Evolutionary conservation across 1,140 invertebrate species (phyloP), one percentile per base, ranked within the genome.

Genomic region (Ladona fulva): DNA sequence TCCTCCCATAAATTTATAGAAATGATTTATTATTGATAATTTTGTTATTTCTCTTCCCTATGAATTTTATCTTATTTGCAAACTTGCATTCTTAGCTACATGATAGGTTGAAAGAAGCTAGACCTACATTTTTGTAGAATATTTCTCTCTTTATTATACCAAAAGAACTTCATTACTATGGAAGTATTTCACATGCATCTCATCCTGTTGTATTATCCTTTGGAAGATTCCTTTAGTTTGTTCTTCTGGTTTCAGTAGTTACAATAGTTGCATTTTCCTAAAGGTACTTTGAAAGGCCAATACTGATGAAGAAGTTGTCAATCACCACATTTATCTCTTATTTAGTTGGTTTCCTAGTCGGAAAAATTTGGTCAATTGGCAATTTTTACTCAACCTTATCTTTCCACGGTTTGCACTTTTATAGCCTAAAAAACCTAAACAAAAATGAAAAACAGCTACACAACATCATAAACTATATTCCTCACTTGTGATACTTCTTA

Each of bases 391-490:
- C 74, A 66, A 12, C 52, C 52, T 22, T 66, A 5, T 7, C 74
- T 75, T 81, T 79, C 37, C 75, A 77, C 22, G 29, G 76, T 79
- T 81, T 78, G 79, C 79, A 66, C 79, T 77, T 78, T 77, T 77
- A 66, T 81, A 82, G n/a, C 78, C 81, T 76, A 74, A 80, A n/a
- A 82, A 79, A 11, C 44, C 12, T 59, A 82, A 77, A 79, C 80
- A 82, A 80, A 82, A 82, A 78, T 82, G 82, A 22, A 77, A 74
- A 42, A 81, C 73, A 25, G 77, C 82, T 80, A 78, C 78, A 79
- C 37, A 81, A 76, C 80, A 82, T 81, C 79, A 78, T 82, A 80
- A 82, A 81, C 80, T 82, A 81, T 44, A 82, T 81, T 12, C 79
- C 81, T 79, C 78, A 82, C 52, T 77, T 79, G 66, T 82, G 80